Conservation (phyloP, 2,888 invertebrate genomes). For the Pteria penguin region DNA sequence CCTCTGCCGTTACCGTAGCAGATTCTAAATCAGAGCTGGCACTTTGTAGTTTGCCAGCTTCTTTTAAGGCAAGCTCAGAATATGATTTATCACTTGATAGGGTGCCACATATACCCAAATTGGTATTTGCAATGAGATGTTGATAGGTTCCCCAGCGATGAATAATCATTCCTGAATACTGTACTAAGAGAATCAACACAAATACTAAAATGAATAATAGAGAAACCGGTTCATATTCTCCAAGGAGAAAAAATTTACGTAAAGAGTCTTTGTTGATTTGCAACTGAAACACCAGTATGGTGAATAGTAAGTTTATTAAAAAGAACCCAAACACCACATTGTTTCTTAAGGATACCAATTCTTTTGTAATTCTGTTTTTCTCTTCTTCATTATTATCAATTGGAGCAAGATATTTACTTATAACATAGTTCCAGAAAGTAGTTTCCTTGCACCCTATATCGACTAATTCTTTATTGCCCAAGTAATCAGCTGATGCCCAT, state of each 20-base stretch:
- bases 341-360: slow-evolving; percentile 56
- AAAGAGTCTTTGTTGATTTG: slow-evolving; percentile 86
- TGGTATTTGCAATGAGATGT: slow-evolving; percentile 95
- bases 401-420: slow-evolving; percentile 90
- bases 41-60: slow-evolving; percentile 8
- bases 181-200: slow-evolving; percentile 94
- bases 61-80: background rate
- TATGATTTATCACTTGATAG: background rate
- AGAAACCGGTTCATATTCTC: slow-evolving; percentile 83
- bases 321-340: slow-evolving; percentile 80
- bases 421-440: slow-evolving; percentile 94
- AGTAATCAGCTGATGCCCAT: slow-evolving; percentile 15
- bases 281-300: slow-evolving; percentile 97
- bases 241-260: slow-evolving; percentile 83
- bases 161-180: slow-evolving; percentile 98
- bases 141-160: slow-evolving; percentile 98
- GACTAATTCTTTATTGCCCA: slow-evolving; percentile 86
- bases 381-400: slow-evolving; percentile 38
- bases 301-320: slow-evolving; percentile 98
- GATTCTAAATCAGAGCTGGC: background rate
- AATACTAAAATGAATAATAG: slow-evolving; percentile 98
- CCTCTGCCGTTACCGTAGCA: background rate
- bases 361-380: slow-evolving; percentile 53
- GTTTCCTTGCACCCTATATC: slow-evolving; percentile 89
- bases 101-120: slow-evolving; percentile 9